Conservation (phyloP, 2,888 invertebrate genomes). For the Mesoligia furuncula region DNA sequence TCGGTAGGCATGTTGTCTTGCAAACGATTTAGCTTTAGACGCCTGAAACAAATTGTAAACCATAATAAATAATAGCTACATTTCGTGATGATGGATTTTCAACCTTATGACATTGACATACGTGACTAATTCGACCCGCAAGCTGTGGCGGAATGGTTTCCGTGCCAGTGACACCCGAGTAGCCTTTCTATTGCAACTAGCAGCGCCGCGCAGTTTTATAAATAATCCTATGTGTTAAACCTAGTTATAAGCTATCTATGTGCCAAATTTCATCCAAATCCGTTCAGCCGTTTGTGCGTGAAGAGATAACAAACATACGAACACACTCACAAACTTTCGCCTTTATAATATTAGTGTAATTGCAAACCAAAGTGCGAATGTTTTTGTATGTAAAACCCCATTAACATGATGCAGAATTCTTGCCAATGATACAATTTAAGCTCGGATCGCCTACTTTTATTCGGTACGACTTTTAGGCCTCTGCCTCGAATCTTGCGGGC, state of each 20-base stretch:
- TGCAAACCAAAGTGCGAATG: not conserved
- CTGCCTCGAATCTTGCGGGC: no score
- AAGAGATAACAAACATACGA: no score
- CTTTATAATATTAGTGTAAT: not conserved
- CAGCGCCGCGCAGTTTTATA: no score
- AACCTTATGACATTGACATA: not conserved
- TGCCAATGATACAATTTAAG: no score
- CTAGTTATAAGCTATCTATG: no score
- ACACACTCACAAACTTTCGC: no score
- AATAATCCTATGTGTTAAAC: no score
- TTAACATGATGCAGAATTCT: no score
- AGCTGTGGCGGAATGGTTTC: not conserved
- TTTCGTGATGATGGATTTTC: not conserved
- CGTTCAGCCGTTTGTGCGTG: no score
- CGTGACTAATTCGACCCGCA: not conserved
- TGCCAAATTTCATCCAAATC: no score
- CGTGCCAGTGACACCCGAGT: not conserved
- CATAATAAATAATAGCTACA: not conserved
- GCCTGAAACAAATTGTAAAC: slow-evolving; percentile 76
- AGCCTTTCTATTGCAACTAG: not conserved
- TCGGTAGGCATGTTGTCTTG: slow-evolving; percentile 81
- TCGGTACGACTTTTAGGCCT: no score
- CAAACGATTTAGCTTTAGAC: slow-evolving; percentile 88
- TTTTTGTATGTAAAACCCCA: not conserved
- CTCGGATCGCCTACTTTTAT: no score